Evolutionary conservation across 2,888 invertebrate genomes (phyloP), one percentile per base, ranked within the genome.

Genomic region (Flexamia atlantica): DNA sequence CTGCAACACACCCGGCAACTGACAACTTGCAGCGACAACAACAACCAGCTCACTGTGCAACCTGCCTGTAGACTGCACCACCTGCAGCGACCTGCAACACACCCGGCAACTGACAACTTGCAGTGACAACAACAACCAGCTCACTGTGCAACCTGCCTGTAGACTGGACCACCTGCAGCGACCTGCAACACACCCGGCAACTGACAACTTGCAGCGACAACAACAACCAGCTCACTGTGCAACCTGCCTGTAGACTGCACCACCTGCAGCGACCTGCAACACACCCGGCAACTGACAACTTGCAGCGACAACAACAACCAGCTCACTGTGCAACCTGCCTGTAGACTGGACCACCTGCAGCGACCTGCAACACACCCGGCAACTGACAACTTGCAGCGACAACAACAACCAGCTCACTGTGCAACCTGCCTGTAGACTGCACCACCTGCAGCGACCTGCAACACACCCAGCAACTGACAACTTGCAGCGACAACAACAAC

Each of bases 291-390:
- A 93, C 88, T 94, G 90, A 93, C 94, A 2, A 97, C 93, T 90
- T 97, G 95, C 86, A 97, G 92, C 0, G 97, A 95, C 88, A 97
- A n/a, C n/a, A n/a, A n/a, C n/a, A n/a, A n/a, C n/a, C n/a, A n/a
- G n/a, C n/a, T n/a, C n/a, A n/a, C n/a, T n/a, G n/a, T 96, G 90
- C 0, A 88, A 89, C 82, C 88, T 89, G 95, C 96, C 90, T 4
- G 95, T 10, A 9, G 12, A 46, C 90, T 92, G 90, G n/a, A 93
- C 94, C 2, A 97, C 93, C 90, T 97, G 95, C 86, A 97, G 92
- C 0, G 97, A n/a, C 95, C 5, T 80, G 88, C 81, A 74, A 96
- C 90, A 72, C 95, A 94, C 89, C 95, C 96, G 90, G n/a, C n/a
- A 95, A 95, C 5, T 90, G 92, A 93, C 94, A 2, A 97, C 93